Evolutionary conservation across 2,113 vertebrate genomes (phyloP), one percentile per base, ranked within the genome.

Genomic region (Monopterus albus): DNA sequence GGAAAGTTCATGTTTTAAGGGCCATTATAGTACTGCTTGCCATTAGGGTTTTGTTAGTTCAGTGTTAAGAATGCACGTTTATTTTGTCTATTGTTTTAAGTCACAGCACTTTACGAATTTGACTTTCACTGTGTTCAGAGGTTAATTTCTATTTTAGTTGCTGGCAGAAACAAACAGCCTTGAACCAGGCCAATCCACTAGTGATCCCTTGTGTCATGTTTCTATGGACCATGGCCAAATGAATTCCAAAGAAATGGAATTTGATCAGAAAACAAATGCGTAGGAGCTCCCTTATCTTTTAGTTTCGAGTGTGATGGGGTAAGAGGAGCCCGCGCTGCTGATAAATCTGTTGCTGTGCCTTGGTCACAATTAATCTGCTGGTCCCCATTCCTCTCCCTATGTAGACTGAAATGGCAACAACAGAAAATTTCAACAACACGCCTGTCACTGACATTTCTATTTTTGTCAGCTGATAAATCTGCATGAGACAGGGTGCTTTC

Each of bases 401-500:
- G 55, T 57, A 81, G 75, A 78, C 86, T 74, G 72, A 81, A 86
- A 76, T 11, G 13, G 60, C 69, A 78, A 59, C 76, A 64, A 52
- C 23, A 18, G 47, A 65, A 72, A 67, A 72, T 71, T 72, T n/a
- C 73, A 63, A 10, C 79, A 40, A 71, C 63, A 46, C 7, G 62
- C 66, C 61, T 73, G 75, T 86, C 72, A 63, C 57, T 40, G 72
- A 82, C 71, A 51, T 78, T 73, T 83, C 69, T 78, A 72, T 81
- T 78, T 86, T 77, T 56, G 57, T 68, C 72, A 26, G 62, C 71
- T 78, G 81, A 83, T 84, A 75, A 78, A 85, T 87, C 68, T 40
- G 31, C 11, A 11, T n/a, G 45, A 60, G 56, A 72, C 63, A 10
- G 23, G 36, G 10, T 1, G 7, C 63, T 75, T 81, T 64, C 42